phyloP scores from a whole-genome alignment of 2,888 invertebrate species.

The Octodonta nipae region DNA sequence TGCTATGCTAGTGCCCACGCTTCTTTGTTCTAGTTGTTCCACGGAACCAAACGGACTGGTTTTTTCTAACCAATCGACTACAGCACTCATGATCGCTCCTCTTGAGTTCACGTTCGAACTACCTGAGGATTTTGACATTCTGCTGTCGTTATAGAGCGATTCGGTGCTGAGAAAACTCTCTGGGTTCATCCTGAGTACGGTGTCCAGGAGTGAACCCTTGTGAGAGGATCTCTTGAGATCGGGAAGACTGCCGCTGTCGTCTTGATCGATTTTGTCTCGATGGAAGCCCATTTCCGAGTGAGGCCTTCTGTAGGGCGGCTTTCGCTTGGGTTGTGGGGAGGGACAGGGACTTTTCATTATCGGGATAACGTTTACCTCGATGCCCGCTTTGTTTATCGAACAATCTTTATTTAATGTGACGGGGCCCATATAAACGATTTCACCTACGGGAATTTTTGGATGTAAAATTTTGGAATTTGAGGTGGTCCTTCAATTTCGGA shows the following conservation, averaged over 20 bases:
- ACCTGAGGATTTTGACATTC: conserved; percentile 22
- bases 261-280: conserved; percentile 16
- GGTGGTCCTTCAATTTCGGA: too few relatives aligned
- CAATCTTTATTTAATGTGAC: conserved; percentile 36
- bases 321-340: conserved; percentile 27
- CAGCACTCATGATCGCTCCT: conserved; percentile 30
- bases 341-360: conserved; percentile 34
- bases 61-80: conserved; percentile 31
- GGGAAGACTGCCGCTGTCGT: conserved; percentile 31
- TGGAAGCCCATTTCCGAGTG: conserved; percentile 31
- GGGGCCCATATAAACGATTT: conserved; percentile 36
- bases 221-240: conserved; percentile 24
- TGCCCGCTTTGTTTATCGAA: conserved; percentile 46
- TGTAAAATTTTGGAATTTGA: too few relatives aligned
- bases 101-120: conserved; percentile 28
- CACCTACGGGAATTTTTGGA: conserved; percentile 31
- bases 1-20: conserved; percentile 18
- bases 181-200: conserved; percentile 28
- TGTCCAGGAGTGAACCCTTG: conserved; percentile 24
- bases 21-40: conserved; percentile 21
- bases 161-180: conserved; percentile 29
- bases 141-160: conserved; percentile 21
- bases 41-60: conserved; percentile 27
- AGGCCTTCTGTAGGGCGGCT: conserved; percentile 27
- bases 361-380: conserved; percentile 37